Evolutionary conservation across 1,140 invertebrate genomes (phyloP), one percentile per base, ranked within the genome.

Genomic region (Riptortus pedestris): DNA sequence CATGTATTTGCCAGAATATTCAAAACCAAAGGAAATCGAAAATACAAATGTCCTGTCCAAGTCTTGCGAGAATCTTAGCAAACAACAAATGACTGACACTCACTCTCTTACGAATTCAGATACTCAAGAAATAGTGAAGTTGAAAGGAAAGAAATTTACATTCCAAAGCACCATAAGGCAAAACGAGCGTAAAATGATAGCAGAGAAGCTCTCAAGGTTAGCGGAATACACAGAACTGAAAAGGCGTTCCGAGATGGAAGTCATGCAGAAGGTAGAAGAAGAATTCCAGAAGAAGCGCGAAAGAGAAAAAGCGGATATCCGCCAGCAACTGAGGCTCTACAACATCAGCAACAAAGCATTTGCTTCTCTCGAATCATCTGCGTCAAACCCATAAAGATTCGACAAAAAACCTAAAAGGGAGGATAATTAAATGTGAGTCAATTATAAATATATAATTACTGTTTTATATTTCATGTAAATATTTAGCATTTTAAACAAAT

Each of bases 151-250:
- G 68, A 81, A 85, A 69, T 90, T 90, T 73, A 88, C 84, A 0
- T 90, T 90, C 73, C 87, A 91, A 73, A 88, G 85, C 64, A 90
- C 88, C 0, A 83, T 91, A 5, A 71, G 88, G 26, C 83, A 88
- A 71, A 81, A 88, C 31, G 88, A 91, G 73, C 79, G 87, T 67
- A 80, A 81, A 43, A 75, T 82, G 60, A 73, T 90, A 52, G 84
- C 87, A 1, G 87, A 90, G 67, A 85, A 85, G 72, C 75, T 90
- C 64, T 83, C 83, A 14, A 80, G 79, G 66, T 85, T 89, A 71
- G 85, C 84, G 0, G 87, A 90, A 70, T 79, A 82, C 20, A 87
- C 87, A 74, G 87, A 90, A 74, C 80, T 81, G 52, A 83, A 87
- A 70, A 74, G 87, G 57, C 76, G 84, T 52, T 80, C 81, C 52